phyloP scores from a whole-genome alignment of 2,113 vertebrate genomes.

The Meriones unguiculatus region DNA sequence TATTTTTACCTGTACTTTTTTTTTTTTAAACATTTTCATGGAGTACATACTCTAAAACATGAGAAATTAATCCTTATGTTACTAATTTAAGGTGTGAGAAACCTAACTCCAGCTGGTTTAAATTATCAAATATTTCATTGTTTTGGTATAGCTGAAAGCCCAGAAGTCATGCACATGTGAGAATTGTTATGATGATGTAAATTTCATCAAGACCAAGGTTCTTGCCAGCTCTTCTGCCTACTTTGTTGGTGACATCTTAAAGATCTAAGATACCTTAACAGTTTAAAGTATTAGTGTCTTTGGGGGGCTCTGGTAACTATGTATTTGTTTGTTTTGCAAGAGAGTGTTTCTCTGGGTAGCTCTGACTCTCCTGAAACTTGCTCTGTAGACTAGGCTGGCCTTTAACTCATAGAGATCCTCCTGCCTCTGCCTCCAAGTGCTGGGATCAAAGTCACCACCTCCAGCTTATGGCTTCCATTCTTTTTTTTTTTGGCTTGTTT shows the following conservation, averaged over 20 bases:
- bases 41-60: neutral
- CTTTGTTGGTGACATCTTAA: conserved; percentile 30
- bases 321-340: neutral
- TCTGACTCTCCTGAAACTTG: neutral
- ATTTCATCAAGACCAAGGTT: neutral
- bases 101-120: conserved; percentile 32
- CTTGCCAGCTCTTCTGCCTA: neutral
- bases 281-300: neutral
- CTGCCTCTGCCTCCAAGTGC: neutral
- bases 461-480: no score
- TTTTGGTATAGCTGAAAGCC: conserved; percentile 33
- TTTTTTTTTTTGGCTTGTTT: no score
- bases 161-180: neutral
- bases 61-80: conserved; percentile 10
- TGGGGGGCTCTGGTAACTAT: neutral
- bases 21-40: conserved; percentile 40
- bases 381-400: neutral
- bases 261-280: conserved; percentile 9
- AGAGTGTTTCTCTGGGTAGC: neutral
- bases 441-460: neutral
- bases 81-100: conserved; percentile 21
- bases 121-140: conserved; percentile 23
- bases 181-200: conserved; percentile 43
- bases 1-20: neutral
- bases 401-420: neutral